Evolutionary conservation across 2,888 invertebrate species (phyloP).

Genomic region (Brachynemurus nebulosus): DNA sequence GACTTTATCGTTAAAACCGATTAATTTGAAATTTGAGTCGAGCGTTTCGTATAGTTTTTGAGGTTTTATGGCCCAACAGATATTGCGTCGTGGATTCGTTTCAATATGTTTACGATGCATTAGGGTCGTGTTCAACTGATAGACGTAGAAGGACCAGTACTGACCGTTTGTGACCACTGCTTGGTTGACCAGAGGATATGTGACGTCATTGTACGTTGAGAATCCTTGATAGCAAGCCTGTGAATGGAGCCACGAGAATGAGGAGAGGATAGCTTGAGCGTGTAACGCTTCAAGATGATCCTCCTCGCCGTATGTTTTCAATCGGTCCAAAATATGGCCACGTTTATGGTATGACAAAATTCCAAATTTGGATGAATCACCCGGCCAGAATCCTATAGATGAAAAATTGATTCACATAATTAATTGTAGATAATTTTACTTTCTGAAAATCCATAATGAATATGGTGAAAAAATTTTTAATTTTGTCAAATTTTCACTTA

Average conservation of each 20-base stretch:
- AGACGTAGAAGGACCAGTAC: conserved; percentile 71
- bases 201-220: conserved; percentile 76
- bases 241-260: conserved; percentile 65
- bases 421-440: too few species aligned
- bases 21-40: conserved; percentile 48
- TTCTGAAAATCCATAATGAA: too few species aligned
- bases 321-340: conserved; percentile 40
- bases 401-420: too few species aligned
- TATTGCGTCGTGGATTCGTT: conserved; percentile 56
- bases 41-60: conserved; percentile 60
- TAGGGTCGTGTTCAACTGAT: conserved; percentile 79
- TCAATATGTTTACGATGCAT: conserved; percentile 47
- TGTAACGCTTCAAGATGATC: conserved; percentile 51
- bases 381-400: conserved; percentile 87
- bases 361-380: conserved; percentile 63
- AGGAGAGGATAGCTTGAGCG: conserved; percentile 60
- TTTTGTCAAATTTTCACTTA: too few species aligned
- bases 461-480: too few species aligned
- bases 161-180: conserved; percentile 80
- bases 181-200: conserved; percentile 83
- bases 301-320: conserved; percentile 34
- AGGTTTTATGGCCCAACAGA: conserved; percentile 65
- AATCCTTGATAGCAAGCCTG: conserved; percentile 81
- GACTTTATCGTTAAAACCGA: conserved; percentile 69
- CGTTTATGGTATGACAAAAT: conserved; percentile 52